These are phyloP conservation scores for Acomys russatus DNA, from an alignment of 2,797 vertebrate genomes.

Conservation along the genomic window DNA sequence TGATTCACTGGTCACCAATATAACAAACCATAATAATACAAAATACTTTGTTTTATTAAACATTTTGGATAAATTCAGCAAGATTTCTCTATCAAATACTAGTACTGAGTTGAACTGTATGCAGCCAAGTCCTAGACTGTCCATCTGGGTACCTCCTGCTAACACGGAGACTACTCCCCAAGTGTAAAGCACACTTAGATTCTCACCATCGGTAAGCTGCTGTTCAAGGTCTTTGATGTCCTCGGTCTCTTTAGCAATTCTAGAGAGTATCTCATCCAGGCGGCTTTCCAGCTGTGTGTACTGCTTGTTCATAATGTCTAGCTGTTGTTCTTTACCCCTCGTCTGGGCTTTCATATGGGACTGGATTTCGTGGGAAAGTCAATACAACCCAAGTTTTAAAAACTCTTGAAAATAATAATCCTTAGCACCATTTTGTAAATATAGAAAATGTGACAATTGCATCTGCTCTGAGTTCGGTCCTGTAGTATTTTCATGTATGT, in stretches of 20 bases:
- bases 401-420: constrained; percentile 44
- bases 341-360: constrained; percentile 90
- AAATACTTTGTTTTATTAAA: constrained; percentile 8
- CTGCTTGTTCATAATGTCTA: constrained; percentile 92
- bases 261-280: constrained; percentile 93
- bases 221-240: constrained; percentile 97
- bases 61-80: not conserved
- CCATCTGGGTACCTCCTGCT: not conserved
- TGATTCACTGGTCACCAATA: constrained; percentile 10
- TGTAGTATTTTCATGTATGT: not conserved
- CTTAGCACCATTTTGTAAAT: constrained; percentile 63
- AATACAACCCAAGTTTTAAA: not conserved
- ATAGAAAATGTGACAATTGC: constrained; percentile 15
- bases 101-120: not conserved
- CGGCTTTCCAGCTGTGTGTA: constrained; percentile 92
- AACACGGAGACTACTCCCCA: not conserved
- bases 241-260: constrained; percentile 95
- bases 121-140: not conserved
- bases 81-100: constrained; percentile 32
- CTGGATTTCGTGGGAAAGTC: constrained; percentile 81
- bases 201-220: constrained; percentile 95
- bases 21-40: constrained; percentile 49
- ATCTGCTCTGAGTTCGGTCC: constrained; percentile 37
- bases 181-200: constrained; percentile 52
- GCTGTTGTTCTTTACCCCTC: constrained; percentile 89